Conservation (phyloP, 1,140 invertebrate species). For the Drosophila watanabei region DNA sequence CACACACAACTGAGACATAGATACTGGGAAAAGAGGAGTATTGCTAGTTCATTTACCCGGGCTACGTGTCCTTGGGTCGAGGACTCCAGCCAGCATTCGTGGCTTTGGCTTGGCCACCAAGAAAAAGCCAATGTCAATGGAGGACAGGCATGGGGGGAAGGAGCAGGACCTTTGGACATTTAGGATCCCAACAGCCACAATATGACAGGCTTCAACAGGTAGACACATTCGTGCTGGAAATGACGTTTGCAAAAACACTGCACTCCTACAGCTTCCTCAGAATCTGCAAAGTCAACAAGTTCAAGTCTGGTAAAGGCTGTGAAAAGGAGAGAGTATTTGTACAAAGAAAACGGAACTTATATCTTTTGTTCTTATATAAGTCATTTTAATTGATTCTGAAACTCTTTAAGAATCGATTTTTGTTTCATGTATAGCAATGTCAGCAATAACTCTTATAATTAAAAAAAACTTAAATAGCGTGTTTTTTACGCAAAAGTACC, state of each 20-base stretch:
- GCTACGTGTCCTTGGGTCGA: conserved; percentile 49
- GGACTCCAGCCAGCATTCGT: conserved; percentile 13
- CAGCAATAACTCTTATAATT: neutral
- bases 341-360: neutral
- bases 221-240: conserved; percentile 26
- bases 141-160: conserved; percentile 27
- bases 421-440: neutral
- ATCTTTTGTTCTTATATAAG: neutral
- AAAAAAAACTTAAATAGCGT: neutral
- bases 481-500: neutral
- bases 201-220: conserved; percentile 10
- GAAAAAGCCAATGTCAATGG: conserved; percentile 70
- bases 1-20: conserved; percentile 10
- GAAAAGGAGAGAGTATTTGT: neutral
- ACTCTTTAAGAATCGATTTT: neutral
- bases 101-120: conserved; percentile 44
- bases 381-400: neutral
- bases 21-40: conserved; percentile 2
- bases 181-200: conserved; percentile 17
- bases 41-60: conserved; percentile 78
- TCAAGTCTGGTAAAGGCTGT: neutral
- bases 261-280: neutral
- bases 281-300: conserved; percentile 8
- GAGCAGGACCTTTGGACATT: conserved; percentile 44
- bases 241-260: conserved; percentile 44